A percentile compares a stretch with the other conserved stretches of the same genome.
Evolutionary conservation across 1,140 invertebrate species (phyloP).

Genomic region (Meloidogyne hapla): DNA sequence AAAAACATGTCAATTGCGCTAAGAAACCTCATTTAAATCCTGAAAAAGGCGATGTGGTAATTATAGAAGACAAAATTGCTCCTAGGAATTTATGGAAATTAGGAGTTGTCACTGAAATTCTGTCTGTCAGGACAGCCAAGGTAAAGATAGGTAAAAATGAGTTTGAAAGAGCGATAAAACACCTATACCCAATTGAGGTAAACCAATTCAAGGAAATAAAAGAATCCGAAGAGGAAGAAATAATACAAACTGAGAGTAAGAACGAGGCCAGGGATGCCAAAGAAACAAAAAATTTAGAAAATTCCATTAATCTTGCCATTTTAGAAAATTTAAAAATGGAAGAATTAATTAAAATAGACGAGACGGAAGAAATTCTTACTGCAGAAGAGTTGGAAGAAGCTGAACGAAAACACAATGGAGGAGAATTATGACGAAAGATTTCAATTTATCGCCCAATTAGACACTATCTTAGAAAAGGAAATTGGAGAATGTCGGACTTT

Average conservation of each 20-base stretch:
- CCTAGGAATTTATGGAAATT: slow-evolving; percentile 10
- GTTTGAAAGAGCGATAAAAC: slow-evolving; percentile 1
- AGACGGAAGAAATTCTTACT: too few relatives aligned
- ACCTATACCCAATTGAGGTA: not conserved
- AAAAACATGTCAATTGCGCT: not conserved
- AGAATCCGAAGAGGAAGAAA: not conserved
- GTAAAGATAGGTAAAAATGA: not conserved
- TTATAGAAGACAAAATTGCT: not conserved
- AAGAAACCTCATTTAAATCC: not conserved
- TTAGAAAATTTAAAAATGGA: too few relatives aligned
- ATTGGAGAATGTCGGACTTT: too few relatives aligned
- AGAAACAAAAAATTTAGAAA: not conserved
- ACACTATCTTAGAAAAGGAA: too few relatives aligned
- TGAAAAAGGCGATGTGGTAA: not conserved
- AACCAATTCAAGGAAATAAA: not conserved
- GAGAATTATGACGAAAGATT: too few relatives aligned
- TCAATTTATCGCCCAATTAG: too few relatives aligned
- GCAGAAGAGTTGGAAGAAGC: too few relatives aligned
- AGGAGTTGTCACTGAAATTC: not conserved
- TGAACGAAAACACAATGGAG: too few relatives aligned
- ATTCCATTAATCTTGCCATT: too few relatives aligned
- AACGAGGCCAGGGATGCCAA: too few relatives aligned
- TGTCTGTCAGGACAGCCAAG: not conserved
- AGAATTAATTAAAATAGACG: too few relatives aligned
- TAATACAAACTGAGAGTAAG: not conserved